Conservation (phyloP, 2,113 vertebrate genomes). For the Grammatotria lemairii region DNA sequence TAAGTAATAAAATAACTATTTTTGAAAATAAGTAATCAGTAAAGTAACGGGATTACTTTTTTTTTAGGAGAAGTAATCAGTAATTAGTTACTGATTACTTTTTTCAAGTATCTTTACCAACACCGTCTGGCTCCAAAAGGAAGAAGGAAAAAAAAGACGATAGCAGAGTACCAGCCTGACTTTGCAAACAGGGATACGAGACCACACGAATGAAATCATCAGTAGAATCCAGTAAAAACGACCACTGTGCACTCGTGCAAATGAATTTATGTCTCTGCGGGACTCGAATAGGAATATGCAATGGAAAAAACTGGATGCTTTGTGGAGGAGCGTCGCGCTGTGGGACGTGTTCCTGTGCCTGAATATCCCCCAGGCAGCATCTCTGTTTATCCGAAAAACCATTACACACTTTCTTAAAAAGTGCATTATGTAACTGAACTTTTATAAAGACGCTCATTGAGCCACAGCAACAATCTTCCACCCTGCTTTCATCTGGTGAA, state of each 20-base stretch:
- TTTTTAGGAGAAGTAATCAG: neutral
- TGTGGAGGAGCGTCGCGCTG: neutral
- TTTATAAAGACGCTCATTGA: neutral
- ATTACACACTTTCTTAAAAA: neutral
- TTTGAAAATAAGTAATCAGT: neutral
- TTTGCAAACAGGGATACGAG: neutral
- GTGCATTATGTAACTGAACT: neutral
- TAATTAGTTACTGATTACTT: neutral
- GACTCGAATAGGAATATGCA: fast-evolving
- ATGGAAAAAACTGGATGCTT: neutral
- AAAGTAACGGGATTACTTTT: neutral
- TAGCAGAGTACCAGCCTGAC: neutral
- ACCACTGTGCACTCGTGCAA: neutral
- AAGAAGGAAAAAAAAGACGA: fast-evolving
- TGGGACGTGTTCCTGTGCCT: neutral
- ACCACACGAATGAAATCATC: fast-evolving
- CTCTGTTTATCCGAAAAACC: neutral
- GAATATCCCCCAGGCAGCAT: neutral
- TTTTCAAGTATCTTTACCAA: neutral
- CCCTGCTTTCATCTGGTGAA: neutral
- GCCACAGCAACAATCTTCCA: neutral
- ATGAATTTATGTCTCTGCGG: neutral
- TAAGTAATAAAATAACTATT: neutral
- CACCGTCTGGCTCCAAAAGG: neutral
- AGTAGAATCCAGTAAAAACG: neutral